A percentile compares a stretch with the other conserved stretches of the same genome.
phyloP scores from a whole-genome alignment of 2,888 invertebrate species.

The Monochamus alternatus region DNA sequence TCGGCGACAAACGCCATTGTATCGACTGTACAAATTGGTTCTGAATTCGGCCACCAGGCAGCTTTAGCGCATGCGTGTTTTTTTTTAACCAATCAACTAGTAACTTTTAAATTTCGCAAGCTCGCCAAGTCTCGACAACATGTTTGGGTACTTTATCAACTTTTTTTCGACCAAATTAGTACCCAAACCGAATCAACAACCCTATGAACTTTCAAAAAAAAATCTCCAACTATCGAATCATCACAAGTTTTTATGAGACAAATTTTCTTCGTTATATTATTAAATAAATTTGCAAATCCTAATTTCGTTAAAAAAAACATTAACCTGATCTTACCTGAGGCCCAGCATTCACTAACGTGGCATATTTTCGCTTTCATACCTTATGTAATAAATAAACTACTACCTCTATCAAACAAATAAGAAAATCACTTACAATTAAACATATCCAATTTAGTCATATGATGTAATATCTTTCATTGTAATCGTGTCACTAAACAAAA shows the following conservation, averaged over 20 bases:
- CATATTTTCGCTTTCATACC: slow-evolving; percentile 47
- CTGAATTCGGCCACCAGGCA: slow-evolving; percentile 65
- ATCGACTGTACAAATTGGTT: slow-evolving; percentile 68
- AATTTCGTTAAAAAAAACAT: slow-evolving; percentile 49
- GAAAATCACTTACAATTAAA: slow-evolving; percentile 46
- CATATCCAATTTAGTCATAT: slow-evolving; percentile 46
- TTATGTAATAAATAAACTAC: slow-evolving; percentile 46
- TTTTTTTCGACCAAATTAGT: neutral
- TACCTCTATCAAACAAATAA: slow-evolving; percentile 1
- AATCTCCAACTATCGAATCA: neutral
- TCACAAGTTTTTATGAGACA: neutral
- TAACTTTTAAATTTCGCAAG: slow-evolving; percentile 51
- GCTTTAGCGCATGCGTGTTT: slow-evolving; percentile 50
- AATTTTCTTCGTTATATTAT: neutral
- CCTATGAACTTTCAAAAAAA: neutral
- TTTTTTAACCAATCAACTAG: slow-evolving; percentile 44
- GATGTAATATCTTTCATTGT: slow-evolving; percentile 49
- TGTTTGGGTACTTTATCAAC: slow-evolving; percentile 28
- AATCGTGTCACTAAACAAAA: slow-evolving; percentile 40
- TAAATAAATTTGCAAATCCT: neutral
- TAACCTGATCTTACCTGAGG: slow-evolving; percentile 51
- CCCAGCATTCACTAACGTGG: slow-evolving; percentile 55
- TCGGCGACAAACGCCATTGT: slow-evolving; percentile 70
- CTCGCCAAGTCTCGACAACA: slow-evolving; percentile 27
- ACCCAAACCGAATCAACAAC: neutral